phyloP scores from a whole-genome alignment of 2,113 vertebrate genomes.

The Silurus glanis region DNA sequence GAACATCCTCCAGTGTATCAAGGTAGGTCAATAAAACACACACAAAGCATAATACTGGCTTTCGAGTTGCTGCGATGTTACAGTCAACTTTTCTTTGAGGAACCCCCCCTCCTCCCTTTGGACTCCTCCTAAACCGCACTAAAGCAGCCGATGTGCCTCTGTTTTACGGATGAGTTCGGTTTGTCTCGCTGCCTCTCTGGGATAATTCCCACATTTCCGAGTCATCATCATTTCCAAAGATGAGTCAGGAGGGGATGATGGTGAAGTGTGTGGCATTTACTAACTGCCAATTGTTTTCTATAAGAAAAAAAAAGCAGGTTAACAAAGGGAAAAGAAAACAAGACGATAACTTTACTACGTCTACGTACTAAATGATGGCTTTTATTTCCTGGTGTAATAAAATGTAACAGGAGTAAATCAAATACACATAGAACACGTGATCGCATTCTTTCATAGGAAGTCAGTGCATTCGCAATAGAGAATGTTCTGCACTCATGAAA shows the following conservation, averaged over 20 bases:
- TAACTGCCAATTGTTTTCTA: not conserved
- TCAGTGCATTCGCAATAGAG: not conserved
- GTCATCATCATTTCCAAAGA: not conserved
- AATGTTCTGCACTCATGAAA: not conserved
- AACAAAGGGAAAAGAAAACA: not conserved
- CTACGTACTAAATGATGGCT: not conserved
- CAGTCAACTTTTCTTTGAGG: not conserved
- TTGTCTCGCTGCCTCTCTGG: not conserved
- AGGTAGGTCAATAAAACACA: not conserved
- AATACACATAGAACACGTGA: not conserved
- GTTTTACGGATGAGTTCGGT: not conserved
- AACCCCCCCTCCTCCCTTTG: not conserved
- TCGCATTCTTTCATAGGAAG: not conserved
- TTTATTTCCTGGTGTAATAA: not conserved
- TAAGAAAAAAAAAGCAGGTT: not conserved
- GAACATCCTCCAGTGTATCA: not conserved
- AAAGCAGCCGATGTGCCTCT: too few relatives aligned
- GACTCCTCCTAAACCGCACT: not conserved
- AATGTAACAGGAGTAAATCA: too few relatives aligned
- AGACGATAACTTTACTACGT: not conserved
- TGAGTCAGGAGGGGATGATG: not conserved
- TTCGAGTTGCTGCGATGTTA: not conserved
- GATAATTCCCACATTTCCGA: not conserved
- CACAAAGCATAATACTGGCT: not conserved
- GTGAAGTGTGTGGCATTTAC: not conserved